A percentile compares a stretch with the other conserved stretches of the same genome.
phyloP scores from a whole-genome alignment of 2,888 invertebrate genomes.

The Azorinus chamasolen region DNA sequence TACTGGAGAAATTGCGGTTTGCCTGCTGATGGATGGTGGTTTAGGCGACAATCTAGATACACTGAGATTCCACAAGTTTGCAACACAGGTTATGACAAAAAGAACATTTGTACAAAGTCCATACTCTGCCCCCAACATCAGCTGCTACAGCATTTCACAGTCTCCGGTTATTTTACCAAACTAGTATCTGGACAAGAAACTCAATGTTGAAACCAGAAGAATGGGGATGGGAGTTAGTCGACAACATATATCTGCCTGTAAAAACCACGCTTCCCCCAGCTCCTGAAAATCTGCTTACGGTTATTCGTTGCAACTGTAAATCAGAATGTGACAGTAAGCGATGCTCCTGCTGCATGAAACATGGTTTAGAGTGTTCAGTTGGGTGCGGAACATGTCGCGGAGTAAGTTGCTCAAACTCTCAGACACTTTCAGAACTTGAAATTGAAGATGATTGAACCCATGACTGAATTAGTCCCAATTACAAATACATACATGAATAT shows the following conservation, averaged over 20 bases:
- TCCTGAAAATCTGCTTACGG: constrained; percentile 59
- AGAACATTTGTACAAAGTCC: constrained; percentile 35
- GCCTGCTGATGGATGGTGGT: background rate
- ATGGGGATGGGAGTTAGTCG: constrained; percentile 62
- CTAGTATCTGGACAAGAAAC: constrained; percentile 48
- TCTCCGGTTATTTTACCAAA: constrained; percentile 52
- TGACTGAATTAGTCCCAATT: no score
- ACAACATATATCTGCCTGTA: constrained; percentile 35
- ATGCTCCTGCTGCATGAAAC: constrained; percentile 2
- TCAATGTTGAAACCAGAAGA: constrained; percentile 30
- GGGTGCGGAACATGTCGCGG: background rate
- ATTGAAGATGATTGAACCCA: no score
- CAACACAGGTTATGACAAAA: constrained; percentile 25
- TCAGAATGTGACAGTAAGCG: constrained; percentile 43
- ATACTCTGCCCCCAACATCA: constrained; percentile 55
- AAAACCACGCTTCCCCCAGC: constrained; percentile 49
- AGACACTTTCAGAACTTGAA: no score
- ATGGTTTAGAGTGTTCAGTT: constrained; percentile 12
- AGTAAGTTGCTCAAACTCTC: constrained; percentile 9
- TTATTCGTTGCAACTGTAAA: constrained; percentile 64
- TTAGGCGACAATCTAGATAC: background rate
- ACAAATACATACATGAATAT: no score
- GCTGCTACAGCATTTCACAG: constrained; percentile 61
- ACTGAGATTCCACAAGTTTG: constrained; percentile 20
- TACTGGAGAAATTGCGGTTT: background rate